Evolutionary conservation across 2,888 invertebrate genomes (phyloP).

Genomic region (Eristalinus sepulchralis): DNA sequence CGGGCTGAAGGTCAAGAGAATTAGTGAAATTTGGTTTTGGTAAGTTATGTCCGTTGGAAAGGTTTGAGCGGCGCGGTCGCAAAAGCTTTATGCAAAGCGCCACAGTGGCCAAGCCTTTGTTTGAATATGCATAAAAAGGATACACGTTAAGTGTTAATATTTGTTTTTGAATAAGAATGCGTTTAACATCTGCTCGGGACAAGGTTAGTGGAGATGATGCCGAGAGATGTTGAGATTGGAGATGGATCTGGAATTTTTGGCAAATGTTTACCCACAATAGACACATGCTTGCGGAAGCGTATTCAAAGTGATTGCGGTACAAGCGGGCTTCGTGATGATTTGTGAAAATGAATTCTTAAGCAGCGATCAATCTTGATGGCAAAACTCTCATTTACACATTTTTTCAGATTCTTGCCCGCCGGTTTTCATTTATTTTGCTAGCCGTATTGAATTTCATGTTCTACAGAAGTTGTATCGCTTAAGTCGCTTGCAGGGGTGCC

Average conservation of each 20-base stretch:
- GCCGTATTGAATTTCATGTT: too few species aligned
- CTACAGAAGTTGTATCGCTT: too few species aligned
- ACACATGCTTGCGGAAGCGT: background rate
- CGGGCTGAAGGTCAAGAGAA: conserved; percentile 10
- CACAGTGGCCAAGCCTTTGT: background rate
- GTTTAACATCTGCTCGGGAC: background rate
- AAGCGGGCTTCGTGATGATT: background rate
- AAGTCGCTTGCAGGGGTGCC: too few species aligned
- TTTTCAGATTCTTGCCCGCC: background rate
- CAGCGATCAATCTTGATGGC: background rate
- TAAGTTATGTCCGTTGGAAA: background rate
- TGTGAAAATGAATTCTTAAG: background rate
- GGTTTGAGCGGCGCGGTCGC: background rate
- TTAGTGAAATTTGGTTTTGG: background rate
- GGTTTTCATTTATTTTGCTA: too few species aligned
- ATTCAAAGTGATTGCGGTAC: background rate
- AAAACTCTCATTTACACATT: background rate
- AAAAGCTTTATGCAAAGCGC: background rate
- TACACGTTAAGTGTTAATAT: background rate
- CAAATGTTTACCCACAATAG: background rate
- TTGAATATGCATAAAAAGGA: background rate
- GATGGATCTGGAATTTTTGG: background rate
- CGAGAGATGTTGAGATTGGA: background rate
- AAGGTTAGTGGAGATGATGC: background rate
- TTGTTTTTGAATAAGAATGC: background rate